Conservation (phyloP, 2,888 invertebrate genomes). For the Rhamphomyia laevipes region DNA sequence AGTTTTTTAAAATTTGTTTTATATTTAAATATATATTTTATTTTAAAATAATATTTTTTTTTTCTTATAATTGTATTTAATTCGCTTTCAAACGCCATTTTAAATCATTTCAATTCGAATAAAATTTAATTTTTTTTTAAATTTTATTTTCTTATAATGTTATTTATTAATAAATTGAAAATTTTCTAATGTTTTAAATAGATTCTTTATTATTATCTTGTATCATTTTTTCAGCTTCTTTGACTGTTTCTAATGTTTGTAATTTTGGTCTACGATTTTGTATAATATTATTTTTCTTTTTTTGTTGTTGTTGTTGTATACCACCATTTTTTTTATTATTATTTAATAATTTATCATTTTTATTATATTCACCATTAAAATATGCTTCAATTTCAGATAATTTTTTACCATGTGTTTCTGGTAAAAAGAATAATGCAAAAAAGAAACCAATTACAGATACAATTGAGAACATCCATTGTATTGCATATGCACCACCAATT, state of each 20-base stretch:
- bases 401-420: constrained; percentile 52
- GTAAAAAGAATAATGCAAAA: constrained; percentile 37
- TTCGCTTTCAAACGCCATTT: no score
- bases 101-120: no score
- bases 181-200: no score
- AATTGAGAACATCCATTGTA: constrained; percentile 45
- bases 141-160: no score
- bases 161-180: no score
- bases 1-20: no score
- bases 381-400: constrained; percentile 48
- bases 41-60: no score
- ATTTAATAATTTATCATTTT: constrained; percentile 20
- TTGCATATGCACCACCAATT: constrained; percentile 39
- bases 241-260: constrained; percentile 15
- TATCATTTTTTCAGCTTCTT: constrained; percentile 18
- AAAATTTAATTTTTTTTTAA: no score
- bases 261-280: constrained; percentile 13
- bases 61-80: no score
- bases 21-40: no score
- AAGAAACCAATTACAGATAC: constrained; percentile 34
- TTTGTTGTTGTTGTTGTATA: constrained; percentile 8
- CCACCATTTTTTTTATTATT: background rate
- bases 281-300: background rate
- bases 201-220: constrained; percentile 4
- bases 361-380: constrained; percentile 39